Conservation (phyloP, 1,140 invertebrate genomes). For the Kradibia gibbosae region DNA sequence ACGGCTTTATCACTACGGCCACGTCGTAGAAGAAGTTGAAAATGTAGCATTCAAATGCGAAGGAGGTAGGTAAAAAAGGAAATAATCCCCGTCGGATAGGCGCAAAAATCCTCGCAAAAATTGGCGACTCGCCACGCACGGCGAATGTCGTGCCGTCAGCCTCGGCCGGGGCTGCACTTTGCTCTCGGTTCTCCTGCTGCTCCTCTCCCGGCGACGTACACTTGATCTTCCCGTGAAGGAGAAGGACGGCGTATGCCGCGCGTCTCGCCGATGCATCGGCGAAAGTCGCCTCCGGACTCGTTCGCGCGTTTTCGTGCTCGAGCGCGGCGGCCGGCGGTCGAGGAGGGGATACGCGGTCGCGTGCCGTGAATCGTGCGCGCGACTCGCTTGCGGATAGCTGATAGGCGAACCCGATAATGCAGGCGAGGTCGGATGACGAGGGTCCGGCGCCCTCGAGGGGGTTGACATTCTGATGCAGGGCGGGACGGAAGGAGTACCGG, state of each 20-base stretch:
- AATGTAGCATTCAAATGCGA: conserved; percentile 44
- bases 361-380: conserved; percentile 43
- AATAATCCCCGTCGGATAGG: background rate
- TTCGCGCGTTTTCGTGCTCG: background rate
- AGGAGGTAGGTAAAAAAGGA: conserved; percentile 1
- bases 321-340: conserved; percentile 33
- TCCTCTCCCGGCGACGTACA: conserved; percentile 2
- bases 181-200: background rate
- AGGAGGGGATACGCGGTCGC: conserved; percentile 48
- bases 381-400: conserved; percentile 26
- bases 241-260: conserved; percentile 5
- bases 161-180: conserved; percentile 4
- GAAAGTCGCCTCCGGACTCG: conserved; percentile 25
- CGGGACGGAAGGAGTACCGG: background rate
- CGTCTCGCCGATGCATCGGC: background rate
- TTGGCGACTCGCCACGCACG: conserved; percentile 17
- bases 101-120: conserved; percentile 25
- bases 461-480: background rate
- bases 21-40: background rate
- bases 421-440: background rate
- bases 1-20: conserved; percentile 14
- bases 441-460: too few relatives aligned
- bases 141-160: too few relatives aligned
- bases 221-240: conserved; percentile 39
- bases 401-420: background rate